phyloP scores from a whole-genome alignment of 2,888 invertebrate species.

The Pyrrhosoma nymphula region DNA sequence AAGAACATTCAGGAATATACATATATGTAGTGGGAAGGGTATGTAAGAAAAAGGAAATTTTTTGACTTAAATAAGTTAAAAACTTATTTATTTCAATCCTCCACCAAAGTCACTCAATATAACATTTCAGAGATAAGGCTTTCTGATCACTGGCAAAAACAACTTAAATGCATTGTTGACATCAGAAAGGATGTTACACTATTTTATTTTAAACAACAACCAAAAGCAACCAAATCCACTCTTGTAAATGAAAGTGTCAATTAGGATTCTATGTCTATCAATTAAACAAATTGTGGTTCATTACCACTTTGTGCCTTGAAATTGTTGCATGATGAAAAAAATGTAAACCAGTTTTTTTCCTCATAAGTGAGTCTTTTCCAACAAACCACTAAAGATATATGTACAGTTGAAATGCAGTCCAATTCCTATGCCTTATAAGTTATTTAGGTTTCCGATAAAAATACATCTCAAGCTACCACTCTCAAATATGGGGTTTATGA shows the following conservation, averaged over 20 bases:
- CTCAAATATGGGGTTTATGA: slow-evolving; percentile 2
- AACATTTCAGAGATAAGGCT: slow-evolving; percentile 43
- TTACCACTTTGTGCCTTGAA: neutral
- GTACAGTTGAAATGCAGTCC: slow-evolving; percentile 36
- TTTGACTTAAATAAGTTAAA: slow-evolving; percentile 51
- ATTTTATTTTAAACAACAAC: slow-evolving; percentile 47
- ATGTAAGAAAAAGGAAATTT: neutral
- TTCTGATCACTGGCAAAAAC: slow-evolving; percentile 54
- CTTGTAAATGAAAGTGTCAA: slow-evolving; percentile 43
- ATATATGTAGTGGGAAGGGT: neutral
- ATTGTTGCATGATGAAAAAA: slow-evolving; percentile 39
- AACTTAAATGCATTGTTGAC: slow-evolving; percentile 61
- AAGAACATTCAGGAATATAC: neutral
- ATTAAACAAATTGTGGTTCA: slow-evolving; percentile 39
- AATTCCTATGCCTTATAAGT: slow-evolving; percentile 28
- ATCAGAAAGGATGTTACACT: slow-evolving; percentile 58
- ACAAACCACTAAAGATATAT: slow-evolving; percentile 21
- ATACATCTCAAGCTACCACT: neutral
- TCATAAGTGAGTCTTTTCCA: neutral
- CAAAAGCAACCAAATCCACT: slow-evolving; percentile 65
- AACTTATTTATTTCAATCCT: slow-evolving; percentile 65
- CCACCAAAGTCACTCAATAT: slow-evolving; percentile 65
- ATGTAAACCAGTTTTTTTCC: neutral
- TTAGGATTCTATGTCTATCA: slow-evolving; percentile 36
- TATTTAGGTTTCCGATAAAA: slow-evolving; percentile 9